Evolutionary conservation across 1,140 invertebrate species (phyloP), one percentile per base, ranked within the genome.

Genomic region (Aphaenogaster ashmeadi): DNA sequence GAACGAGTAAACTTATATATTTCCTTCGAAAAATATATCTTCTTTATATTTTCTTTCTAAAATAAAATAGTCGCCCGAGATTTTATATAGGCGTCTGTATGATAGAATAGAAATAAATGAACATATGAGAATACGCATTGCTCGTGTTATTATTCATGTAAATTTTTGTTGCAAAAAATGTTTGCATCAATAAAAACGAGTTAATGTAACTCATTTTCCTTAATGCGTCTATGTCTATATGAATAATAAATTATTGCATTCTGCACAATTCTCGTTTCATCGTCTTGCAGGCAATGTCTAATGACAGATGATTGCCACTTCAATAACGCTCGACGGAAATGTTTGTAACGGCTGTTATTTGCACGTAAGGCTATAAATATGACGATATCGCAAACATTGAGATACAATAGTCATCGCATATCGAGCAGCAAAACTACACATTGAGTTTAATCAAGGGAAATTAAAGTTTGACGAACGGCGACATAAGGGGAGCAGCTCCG

Each of bases 241-340:
- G 9, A 13, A 27, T 54, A 54, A 41, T 69, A 44, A 81, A 71
- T 47, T 56, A 52, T 3, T 52, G n/a, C 33, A 38, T 75, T 58
- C 50, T 47, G 58, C 36, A 66, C n/a, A 21, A 66, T 47, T 66
- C 11, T 44, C 44, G 27, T 50, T 56, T 11, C 41, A 41, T 9
- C 36, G 38, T 47, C 50, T 56, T 54, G 64, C n/a, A n/a, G 56
- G 11, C 58, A 71, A 81, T 56, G 66, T 27, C 11, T 15, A 47
- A 56, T 75, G 72, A 75, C 75, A 50, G 41, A 79, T 56, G 36
- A 81, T 81, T 33, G 15, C 21, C 47, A 44, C 52, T 33, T 81
- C 38, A 71, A 81, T 80, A 41, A 67, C 60, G 44, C n/a, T 80
- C 7, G 11, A 9, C 44, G 44, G 33, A 36, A 52, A 67, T 54